Evolutionary conservation across 2,797 vertebrate genomes (phyloP).

Genomic region (Syncerus caffer): DNA sequence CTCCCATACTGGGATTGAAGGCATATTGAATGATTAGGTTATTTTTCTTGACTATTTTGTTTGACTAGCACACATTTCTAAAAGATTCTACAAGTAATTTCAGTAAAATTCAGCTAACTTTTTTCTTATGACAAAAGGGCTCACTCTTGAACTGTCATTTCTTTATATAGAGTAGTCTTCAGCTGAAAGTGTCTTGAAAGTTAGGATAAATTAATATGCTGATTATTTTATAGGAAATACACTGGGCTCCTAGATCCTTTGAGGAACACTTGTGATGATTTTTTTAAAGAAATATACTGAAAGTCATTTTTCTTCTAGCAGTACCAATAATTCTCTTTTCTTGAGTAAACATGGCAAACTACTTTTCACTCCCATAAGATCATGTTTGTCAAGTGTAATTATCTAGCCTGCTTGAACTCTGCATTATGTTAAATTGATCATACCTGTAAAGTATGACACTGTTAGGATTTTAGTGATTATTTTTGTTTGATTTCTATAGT

Average conservation of each 20-base stretch:
- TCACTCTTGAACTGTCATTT: neutral
- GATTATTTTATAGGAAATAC: neutral
- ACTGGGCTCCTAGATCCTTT: neutral
- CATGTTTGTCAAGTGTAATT: conserved; percentile 33
- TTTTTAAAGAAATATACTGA: conserved; percentile 26
- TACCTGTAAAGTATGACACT: neutral
- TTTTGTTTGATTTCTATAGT: neutral
- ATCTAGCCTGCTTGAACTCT: neutral
- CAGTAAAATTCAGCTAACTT: neutral
- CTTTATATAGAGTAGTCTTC: conserved; percentile 2
- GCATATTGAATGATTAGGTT: neutral
- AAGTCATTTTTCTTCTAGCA: neutral
- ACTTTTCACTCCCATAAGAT: neutral
- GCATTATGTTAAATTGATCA: neutral
- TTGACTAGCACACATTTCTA: neutral
- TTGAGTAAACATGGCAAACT: neutral
- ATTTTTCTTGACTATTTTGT: neutral
- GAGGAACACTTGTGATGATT: neutral
- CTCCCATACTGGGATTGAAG: neutral
- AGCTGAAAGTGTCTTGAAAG: neutral
- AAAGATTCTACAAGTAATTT: conserved; percentile 2
- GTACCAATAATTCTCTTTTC: neutral
- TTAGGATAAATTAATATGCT: conserved; percentile 7
- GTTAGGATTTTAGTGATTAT: neutral
- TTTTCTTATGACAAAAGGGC: neutral